Evolutionary conservation across 2,113 vertebrate genomes (phyloP), one percentile per base, ranked within the genome.

Genomic region (Nothobranchius furzeri): DNA sequence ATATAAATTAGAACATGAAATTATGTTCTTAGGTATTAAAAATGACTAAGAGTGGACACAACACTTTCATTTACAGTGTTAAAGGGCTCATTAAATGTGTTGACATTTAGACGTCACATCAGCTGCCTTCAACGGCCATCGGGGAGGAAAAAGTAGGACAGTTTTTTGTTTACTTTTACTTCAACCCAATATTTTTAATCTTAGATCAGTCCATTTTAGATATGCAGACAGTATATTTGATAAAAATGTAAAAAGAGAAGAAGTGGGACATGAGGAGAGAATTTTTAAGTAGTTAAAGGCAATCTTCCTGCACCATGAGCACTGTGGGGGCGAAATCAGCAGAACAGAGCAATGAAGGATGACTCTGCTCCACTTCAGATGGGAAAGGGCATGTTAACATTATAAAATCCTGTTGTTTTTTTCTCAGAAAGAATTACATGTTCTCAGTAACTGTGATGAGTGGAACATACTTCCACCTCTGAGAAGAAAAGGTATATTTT

Each of bases 321-420:
- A 37, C 63, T 60, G 35, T 68, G 63, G 75, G 68, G 75, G 68
- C n/a, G 49, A 68, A 60, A 48, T 64, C 73, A 25, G 60, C 64
- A 42, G 48, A 84, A 57, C 57, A 66, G 64, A 60, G 68, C 60
- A 61, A 77, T 2, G 9, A 24, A 65, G 64, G 59, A 66, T 55
- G 54, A 70, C 82, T 78, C 48, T 42, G 77, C 75, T 70, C 66
- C 78, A 77, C 70, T 78, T 70, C 64, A 67, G 40, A 69, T 78
- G 75, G 76, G 75, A 81, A 86, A 87, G 68, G 81, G 43, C 75
- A 71, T 60, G 79, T 79, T 73, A 79, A 84, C 85, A 81, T 84
- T 82, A 79, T 69, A n/a, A 84, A 73, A 65, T 70, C 45, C 15
- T 76, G 71, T 80, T 30, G 30, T 82, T 69, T 80, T 78, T 76